Evolutionary conservation across 2,113 vertebrate species (phyloP).

Genomic region (Rissa tridactyla): DNA sequence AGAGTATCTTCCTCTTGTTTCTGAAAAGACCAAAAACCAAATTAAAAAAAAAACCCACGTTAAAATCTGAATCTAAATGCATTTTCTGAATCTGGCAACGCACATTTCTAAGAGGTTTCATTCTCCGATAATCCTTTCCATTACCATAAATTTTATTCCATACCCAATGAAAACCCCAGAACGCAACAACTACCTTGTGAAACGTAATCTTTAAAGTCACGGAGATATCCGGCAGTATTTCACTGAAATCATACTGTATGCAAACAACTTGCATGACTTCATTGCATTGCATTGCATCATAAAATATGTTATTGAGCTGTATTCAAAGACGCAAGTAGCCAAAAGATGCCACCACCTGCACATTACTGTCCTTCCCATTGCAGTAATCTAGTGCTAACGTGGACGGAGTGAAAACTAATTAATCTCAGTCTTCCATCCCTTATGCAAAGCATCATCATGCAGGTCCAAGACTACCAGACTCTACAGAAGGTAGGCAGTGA

Average conservation of each 20-base stretch:
- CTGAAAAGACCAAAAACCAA: background rate
- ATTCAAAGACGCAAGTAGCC: background rate
- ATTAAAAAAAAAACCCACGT: background rate
- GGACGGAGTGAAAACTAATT: background rate
- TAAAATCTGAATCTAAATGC: background rate
- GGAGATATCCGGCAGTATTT: background rate
- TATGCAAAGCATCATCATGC: background rate
- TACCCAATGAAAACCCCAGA: background rate
- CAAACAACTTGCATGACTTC: background rate
- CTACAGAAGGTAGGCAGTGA: background rate
- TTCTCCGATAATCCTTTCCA: background rate
- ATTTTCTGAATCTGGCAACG: background rate
- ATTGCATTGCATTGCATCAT: background rate
- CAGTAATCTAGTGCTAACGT: background rate
- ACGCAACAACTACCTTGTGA: background rate
- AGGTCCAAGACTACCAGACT: background rate
- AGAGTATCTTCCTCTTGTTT: rapidly evolving
- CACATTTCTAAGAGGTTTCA: background rate
- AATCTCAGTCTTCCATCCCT: background rate
- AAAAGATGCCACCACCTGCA: background rate
- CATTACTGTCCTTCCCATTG: background rate
- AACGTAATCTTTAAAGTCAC: background rate
- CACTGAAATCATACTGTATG: background rate
- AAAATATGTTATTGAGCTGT: background rate
- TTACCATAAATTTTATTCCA: background rate